Evolutionary conservation across 2,113 vertebrate species (phyloP), one percentile per base, ranked within the genome.

Genomic region (Grammomys surdaster): DNA sequence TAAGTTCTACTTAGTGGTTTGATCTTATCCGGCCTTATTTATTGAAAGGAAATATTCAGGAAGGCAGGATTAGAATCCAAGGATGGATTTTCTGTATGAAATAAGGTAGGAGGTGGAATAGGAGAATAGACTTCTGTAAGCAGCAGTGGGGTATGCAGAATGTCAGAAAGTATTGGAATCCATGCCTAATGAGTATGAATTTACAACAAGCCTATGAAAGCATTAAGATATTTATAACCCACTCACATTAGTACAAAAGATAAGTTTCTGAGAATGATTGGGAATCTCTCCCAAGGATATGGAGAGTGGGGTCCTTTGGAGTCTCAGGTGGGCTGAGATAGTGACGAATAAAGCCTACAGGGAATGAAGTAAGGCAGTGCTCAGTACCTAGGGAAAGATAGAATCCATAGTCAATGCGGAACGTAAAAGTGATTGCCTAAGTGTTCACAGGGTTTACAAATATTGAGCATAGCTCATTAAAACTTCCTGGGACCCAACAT

Each of bases 11-110:
- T 76, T 14, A 72, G 82, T 46, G 11, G 19, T 70, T 63, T 90
- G 40, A 88, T 88, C 7, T 78, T 91, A 95, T 86, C 17, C 51
- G n/a, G 10, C 94, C 24, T 92, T 93, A 88, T 77, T 90, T 93
- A 94, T 85, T 91, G 40, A 92, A 89, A 97, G 28, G 22, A 95
- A 69, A n/a, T 33, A 31, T 76, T 91, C 72, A 86, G 72, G 75
- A 77, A 89, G 28, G 56, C 36, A 92, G 28, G 22, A 54, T 80
- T 92, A 60, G 13, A 91, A 72, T 94, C 17, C 28, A 5, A 89
- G 26, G 40, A 67, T 54, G 11, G 24, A 80, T 91, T 95, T 51
- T 91, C 76, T 20, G 24, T 77, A 22, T 36, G n/a, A 93, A 96
- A 96, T 60, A 90, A 95, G 89, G 67, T 22, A 77, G 36, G 7